Evolutionary conservation across 2,797 vertebrate genomes (phyloP).

Genomic region (Etheostoma perlongum): DNA sequence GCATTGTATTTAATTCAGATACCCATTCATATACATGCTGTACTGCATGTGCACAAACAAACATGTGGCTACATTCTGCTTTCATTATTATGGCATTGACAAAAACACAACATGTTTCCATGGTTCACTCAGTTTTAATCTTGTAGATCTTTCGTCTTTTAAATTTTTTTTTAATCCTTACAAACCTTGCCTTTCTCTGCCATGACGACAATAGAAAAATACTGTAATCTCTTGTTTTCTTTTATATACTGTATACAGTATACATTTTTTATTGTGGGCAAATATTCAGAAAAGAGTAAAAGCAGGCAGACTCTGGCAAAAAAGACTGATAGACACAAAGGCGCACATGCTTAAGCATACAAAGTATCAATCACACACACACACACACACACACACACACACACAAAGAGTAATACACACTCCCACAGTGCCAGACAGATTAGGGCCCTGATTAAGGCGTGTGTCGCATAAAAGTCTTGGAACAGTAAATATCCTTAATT

Average conservation of each 20-base stretch:
- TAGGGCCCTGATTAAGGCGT: slow-evolving; percentile 72
- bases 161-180: slow-evolving; percentile 57
- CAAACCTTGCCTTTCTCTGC: slow-evolving; percentile 35
- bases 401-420: slow-evolving; percentile 12
- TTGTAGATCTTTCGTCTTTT: slow-evolving; percentile 41
- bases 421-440: slow-evolving; percentile 68
- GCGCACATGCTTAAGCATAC: slow-evolving; percentile 57
- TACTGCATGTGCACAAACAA: background rate
- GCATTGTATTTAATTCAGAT: too few relatives aligned
- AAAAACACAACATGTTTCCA: slow-evolving; percentile 28
- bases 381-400: slow-evolving; percentile 15
- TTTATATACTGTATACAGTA: background rate
- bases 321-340: slow-evolving; percentile 58
- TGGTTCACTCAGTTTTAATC: slow-evolving; percentile 43
- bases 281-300: slow-evolving; percentile 59
- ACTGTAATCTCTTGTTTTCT: slow-evolving; percentile 62
- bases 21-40: background rate
- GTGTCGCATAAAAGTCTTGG: slow-evolving; percentile 74
- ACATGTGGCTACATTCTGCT: background rate
- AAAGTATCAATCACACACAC: slow-evolving; percentile 55
- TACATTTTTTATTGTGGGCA: slow-evolving; percentile 32
- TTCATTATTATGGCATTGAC: slow-evolving; percentile 16
- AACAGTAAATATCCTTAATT: slow-evolving; percentile 82
- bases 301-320: slow-evolving; percentile 55
- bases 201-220: slow-evolving; percentile 36